Evolutionary conservation across 2,113 vertebrate genomes (phyloP).

Genomic region (Nannobrachium achirus): DNA sequence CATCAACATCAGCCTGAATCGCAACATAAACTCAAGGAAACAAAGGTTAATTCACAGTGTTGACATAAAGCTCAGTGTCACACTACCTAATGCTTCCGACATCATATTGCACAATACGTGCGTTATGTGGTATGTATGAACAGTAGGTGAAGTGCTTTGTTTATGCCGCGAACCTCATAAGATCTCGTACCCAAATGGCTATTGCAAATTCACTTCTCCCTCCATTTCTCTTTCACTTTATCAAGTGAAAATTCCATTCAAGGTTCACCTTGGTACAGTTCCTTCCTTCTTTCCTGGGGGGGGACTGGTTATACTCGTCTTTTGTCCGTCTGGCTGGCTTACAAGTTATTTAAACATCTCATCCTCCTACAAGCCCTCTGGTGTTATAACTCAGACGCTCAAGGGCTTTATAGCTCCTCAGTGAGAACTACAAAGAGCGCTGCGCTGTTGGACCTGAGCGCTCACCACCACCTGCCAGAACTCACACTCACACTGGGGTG

Average conservation of each 20-base stretch:
- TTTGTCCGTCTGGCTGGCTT: slow-evolving; percentile 16
- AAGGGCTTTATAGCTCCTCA: slow-evolving; percentile 51
- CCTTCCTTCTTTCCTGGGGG: not conserved
- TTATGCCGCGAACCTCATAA: not conserved
- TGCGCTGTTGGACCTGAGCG: slow-evolving; percentile 28
- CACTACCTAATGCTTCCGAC: not conserved
- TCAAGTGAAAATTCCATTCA: not conserved
- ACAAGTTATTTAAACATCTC: slow-evolving; percentile 36
- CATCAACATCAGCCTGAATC: not conserved
- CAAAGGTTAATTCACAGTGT: not conserved
- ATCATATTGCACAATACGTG: not conserved
- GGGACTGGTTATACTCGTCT: not conserved
- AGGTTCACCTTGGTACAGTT: not conserved
- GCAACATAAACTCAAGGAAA: not conserved
- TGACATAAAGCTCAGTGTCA: not conserved
- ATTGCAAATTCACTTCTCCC: not conserved
- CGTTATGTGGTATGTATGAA: not conserved
- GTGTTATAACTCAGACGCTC: slow-evolving; percentile 28
- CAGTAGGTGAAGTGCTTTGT: too few relatives aligned
- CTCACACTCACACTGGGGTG: slow-evolving; percentile 54
- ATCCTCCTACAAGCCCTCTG: slow-evolving; percentile 25
- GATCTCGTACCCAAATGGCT: not conserved
- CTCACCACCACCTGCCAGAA: slow-evolving; percentile 57
- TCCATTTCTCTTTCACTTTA: not conserved
- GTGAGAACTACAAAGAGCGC: slow-evolving; percentile 49